Evolutionary conservation across 2,113 vertebrate genomes (phyloP).

Genomic region (Aegithalos caudatus): DNA sequence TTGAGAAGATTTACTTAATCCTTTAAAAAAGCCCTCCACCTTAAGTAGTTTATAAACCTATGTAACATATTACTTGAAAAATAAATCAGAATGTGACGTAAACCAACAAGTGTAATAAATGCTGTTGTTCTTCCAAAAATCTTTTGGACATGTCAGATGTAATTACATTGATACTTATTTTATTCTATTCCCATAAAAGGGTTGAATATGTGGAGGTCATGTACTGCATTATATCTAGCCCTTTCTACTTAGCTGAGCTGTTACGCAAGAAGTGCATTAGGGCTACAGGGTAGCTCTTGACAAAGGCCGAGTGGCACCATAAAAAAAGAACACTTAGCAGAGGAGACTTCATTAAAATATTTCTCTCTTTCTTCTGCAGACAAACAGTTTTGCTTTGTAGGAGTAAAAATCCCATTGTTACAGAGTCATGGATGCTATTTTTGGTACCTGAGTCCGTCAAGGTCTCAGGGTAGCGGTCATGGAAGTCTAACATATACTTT

Average conservation of each 20-base stretch:
- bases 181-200: slow-evolving; percentile 59
- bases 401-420: neutral
- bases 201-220: slow-evolving; percentile 42
- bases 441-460: neutral
- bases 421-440: neutral
- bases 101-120: slow-evolving; percentile 54
- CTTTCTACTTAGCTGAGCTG: slow-evolving; percentile 36
- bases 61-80: slow-evolving; percentile 54
- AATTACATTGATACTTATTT: slow-evolving; percentile 63
- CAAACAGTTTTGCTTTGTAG: neutral
- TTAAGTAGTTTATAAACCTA: slow-evolving; percentile 52
- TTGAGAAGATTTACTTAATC: slow-evolving; percentile 69
- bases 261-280: slow-evolving; percentile 47
- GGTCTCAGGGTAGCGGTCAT: neutral
- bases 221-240: slow-evolving; percentile 45
- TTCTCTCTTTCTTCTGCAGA: slow-evolving; percentile 17
- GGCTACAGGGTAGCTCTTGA: slow-evolving; percentile 6
- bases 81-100: slow-evolving; percentile 54
- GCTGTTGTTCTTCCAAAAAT: slow-evolving; percentile 52
- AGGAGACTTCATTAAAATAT: slow-evolving; percentile 25
- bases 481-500: neutral
- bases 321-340: neutral
- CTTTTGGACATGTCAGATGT: slow-evolving; percentile 37
- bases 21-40: neutral
- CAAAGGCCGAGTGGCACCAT: neutral